A percentile compares a stretch with the other conserved stretches of the same genome.
Conservation (phyloP, 2,888 invertebrate species). For the Dasypolia templi region DNA sequence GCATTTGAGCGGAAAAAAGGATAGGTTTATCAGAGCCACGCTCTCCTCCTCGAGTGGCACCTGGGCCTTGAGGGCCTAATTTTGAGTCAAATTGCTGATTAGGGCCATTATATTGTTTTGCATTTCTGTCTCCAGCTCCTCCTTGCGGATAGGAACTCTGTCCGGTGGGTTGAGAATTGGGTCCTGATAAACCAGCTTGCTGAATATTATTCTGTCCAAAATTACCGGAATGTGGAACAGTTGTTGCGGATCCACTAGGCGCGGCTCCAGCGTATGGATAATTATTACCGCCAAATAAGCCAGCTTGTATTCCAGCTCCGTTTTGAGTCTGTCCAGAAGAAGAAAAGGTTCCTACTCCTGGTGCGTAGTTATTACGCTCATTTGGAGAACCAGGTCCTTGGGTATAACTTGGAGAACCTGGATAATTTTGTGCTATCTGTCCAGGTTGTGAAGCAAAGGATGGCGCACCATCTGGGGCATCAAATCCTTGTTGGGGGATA, state of each 20-base stretch:
- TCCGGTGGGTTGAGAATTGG: conserved; percentile 39
- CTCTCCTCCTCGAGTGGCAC: conserved; percentile 13
- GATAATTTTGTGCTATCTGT: conserved; percentile 32
- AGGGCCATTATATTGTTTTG: conserved; percentile 69
- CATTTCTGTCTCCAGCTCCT: conserved; percentile 64
- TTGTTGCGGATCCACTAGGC: conserved; percentile 4
- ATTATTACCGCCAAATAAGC: conserved; percentile 12
- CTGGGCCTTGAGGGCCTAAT: conserved; percentile 5
- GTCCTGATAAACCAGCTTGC: conserved; percentile 23
- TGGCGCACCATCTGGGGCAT: neutral
- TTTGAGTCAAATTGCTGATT: conserved; percentile 35
- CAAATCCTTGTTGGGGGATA: conserved; percentile 26
- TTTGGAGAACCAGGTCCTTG: conserved; percentile 16
- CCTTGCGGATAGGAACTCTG: conserved; percentile 41
- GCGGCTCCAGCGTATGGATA: conserved; percentile 3
- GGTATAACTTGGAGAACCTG: conserved; percentile 16
- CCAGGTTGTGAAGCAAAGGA: conserved; percentile 15
- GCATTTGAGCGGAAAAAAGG: conserved; percentile 85
- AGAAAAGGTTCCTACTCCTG: neutral
- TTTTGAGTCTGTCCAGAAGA: conserved; percentile 7
- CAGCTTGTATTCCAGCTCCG: neutral
- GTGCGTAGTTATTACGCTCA: conserved; percentile 21
- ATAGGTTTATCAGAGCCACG: conserved; percentile 72
- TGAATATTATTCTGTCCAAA: conserved; percentile 1
- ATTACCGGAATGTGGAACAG: neutral